phyloP scores from a whole-genome alignment of 2,888 invertebrate species.

The Heliconius cydno region DNA sequence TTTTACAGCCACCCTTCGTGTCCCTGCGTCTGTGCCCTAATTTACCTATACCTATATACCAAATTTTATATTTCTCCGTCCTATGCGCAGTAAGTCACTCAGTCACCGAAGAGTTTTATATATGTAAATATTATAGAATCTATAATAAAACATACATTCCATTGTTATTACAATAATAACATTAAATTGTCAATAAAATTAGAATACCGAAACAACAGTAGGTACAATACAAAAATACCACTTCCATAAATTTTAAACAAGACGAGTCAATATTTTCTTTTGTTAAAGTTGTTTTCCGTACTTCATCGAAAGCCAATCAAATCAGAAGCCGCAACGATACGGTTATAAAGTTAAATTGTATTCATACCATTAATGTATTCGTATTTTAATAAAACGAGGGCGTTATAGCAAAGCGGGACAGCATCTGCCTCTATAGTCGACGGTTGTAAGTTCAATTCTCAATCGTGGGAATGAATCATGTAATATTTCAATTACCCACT shows the following conservation, averaged over 20 bases:
- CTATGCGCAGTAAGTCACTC: not conserved
- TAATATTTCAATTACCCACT: too few relatives aligned
- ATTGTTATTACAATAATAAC: not conserved
- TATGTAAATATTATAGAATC: not conserved
- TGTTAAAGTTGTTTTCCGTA: conserved; percentile 14
- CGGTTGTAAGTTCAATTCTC: too few relatives aligned
- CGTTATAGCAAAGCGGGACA: too few relatives aligned
- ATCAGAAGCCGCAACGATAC: conserved; percentile 18
- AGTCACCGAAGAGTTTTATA: not conserved
- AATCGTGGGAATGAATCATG: too few relatives aligned
- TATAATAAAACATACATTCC: not conserved
- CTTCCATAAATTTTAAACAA: conserved; percentile 7
- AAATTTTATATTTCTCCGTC: not conserved
- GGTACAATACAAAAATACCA: not conserved
- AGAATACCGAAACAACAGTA: not conserved
- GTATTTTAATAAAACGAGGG: conserved; percentile 34
- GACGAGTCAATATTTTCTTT: conserved; percentile 22
- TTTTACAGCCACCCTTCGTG: too few relatives aligned
- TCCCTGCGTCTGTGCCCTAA: too few relatives aligned
- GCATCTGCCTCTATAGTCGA: too few relatives aligned
- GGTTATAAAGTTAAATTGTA: conserved; percentile 30
- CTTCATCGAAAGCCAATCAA: conserved; percentile 45
- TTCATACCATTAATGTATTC: conserved; percentile 31
- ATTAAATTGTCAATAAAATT: not conserved
- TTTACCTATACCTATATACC: too few relatives aligned